Evolutionary conservation across 1,140 invertebrate species (phyloP), one percentile per base, ranked within the genome.

Genomic region (Diorhabda sublineata): DNA sequence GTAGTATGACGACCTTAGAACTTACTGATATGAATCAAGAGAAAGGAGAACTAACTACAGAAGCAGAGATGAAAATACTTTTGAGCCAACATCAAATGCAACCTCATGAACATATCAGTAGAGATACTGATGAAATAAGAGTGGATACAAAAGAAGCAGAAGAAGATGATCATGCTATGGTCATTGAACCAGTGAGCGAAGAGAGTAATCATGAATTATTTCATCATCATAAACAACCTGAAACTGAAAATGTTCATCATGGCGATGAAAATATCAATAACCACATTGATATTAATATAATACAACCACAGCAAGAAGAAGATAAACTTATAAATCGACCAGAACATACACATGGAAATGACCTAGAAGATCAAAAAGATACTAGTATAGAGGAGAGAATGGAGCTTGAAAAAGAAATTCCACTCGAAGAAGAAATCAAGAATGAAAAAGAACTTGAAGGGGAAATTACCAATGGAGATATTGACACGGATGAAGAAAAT

Each of bases 241-340:
- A 60, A 3, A 5, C 8, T 6, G 8, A 42, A 42, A 60, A 60
- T 26, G 8, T 26, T 9, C 11, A 60, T 60, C 8, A 7, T n/a
- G 58, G 11, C 2, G 8, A 42, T 26, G 42, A 60, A 42, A 60
- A 60, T 60, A 60, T 60, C 11, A 60, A 60, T n/a, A 52, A 52
- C 4, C 47, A 52, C 47, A 52, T 52, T 52, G 47, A 52, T 8
- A 52, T 52, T 52, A 52, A 6, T 0, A 52, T 52, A 52, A 4
- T 52, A 3, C 6, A 52, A 52, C 47, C 47, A 52, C 26, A 26
- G 26, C 26, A 26, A 26, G 26, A 26, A 26, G 26, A 26, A 26
- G 26, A 26, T 26, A 26, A 26, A 26, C 26, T 26, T 26, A 26
- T 26, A 26, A 26, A 26, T 26, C 26, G 26, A 26, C 26, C 26